These are phyloP conservation scores for Choloepus hoffmanni DNA, from an alignment of 2,113 vertebrate species.

Conservation along the genomic window DNA sequence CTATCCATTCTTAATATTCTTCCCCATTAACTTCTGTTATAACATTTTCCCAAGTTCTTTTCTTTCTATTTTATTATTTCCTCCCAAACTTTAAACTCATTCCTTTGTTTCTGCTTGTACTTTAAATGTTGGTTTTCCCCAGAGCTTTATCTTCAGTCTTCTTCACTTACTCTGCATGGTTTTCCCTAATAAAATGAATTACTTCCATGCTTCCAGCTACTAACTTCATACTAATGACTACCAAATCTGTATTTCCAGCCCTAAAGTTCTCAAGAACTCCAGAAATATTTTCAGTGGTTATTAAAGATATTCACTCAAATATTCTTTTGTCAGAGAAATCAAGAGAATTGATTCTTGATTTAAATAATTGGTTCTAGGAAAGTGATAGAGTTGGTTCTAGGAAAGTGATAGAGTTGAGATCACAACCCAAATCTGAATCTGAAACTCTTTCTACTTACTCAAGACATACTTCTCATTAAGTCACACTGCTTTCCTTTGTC, in stretches of 20 bases:
- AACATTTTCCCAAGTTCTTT: not conserved
- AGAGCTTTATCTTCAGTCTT: not conserved
- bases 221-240: not conserved
- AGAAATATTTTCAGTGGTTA: not conserved
- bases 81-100: not conserved
- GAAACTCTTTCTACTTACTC: no score
- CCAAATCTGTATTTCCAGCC: not conserved
- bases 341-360: no score
- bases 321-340: not conserved
- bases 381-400: no score
- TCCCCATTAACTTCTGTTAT: no score
- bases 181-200: not conserved
- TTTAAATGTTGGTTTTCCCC: not conserved
- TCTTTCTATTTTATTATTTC: not conserved
- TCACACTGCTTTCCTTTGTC: no score
- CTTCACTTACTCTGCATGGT: not conserved
- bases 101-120: not conserved
- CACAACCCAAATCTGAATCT: no score
- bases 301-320: not conserved
- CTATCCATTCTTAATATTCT: no score
- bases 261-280: not conserved
- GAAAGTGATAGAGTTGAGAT: no score
- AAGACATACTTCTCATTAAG: no score
- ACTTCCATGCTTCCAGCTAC: not conserved
- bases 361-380: no score